Base-by-base conservation (phyloP, 2,797 vertebrate species). In the Tiaroga cobitis region DNA sequence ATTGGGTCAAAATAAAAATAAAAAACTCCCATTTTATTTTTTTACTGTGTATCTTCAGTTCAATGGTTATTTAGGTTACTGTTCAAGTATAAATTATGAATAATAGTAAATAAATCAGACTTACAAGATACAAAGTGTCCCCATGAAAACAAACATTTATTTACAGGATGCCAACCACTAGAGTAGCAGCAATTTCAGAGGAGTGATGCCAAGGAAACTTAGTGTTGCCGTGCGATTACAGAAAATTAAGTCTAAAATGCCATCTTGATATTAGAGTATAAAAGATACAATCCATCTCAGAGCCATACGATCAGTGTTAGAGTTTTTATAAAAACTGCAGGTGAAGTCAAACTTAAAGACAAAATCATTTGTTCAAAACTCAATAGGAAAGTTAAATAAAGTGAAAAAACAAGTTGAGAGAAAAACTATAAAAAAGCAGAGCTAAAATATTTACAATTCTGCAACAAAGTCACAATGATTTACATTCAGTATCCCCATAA, bases 271-370 rank as follows among this genome's bases (percentile, higher is more conserved):
- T 69, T 68, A 49, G 8, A 49, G 21, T 75, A 75, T 49, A 82
- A 46, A 65, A 5, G 19, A 34, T 46, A 0, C 26, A 37, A 56
- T 39, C 7, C 6, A 63, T 21, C 29, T 26, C 19, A 15, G 41
- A 34, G 56, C 21, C 29, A 9, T 21, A 51, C 68, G 19, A 80
- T 88, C 63, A 85, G 43, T 67, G 69, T 80, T 85, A 84, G 76
- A 84, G 83, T 88, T 88, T 89, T 88, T 49, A 88, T 41, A 86
- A 85, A 89, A 90, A 85, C 87, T 83, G 54, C 49, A 26, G 34
- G 18, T 39, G 3, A 43, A 19, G 18, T 37, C 24, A 65, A 73
- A 29, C n/a, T 39, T 21, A 61, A 61, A 72, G 21, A 59, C 41
- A 51, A 41, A 84, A 24, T 21, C 2, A 77, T 74, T 68, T 56